A percentile compares a stretch with the other conserved stretches of the same genome.
phyloP scores from a whole-genome alignment of 2,113 vertebrate species.

The Amblyornis subalaris region DNA sequence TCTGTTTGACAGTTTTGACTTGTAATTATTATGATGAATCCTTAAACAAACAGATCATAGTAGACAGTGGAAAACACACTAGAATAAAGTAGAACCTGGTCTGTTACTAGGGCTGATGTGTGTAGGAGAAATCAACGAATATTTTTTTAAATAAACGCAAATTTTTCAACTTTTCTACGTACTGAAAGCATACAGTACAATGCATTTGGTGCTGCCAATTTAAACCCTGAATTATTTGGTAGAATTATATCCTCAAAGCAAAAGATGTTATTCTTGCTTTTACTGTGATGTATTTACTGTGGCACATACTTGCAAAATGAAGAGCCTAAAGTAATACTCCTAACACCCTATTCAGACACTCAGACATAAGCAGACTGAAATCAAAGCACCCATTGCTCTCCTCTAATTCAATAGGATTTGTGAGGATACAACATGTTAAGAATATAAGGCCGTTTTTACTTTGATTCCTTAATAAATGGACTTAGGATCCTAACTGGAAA shows the following conservation, averaged over 20 bases:
- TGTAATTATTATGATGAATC: slow-evolving; percentile 31
- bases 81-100: background rate
- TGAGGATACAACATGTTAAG: background rate
- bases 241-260: background rate
- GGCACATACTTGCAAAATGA: background rate
- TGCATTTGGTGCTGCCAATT: background rate
- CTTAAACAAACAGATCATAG: slow-evolving; percentile 28
- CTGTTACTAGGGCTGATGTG: background rate
- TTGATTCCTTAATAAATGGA: slow-evolving; percentile 43
- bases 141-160: background rate
- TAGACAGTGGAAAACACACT: background rate
- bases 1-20: slow-evolving; percentile 28
- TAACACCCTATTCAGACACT: slow-evolving; percentile 38
- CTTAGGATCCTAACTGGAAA: slow-evolving; percentile 8
- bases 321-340: background rate
- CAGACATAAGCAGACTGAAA: background rate
- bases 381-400: slow-evolving; percentile 11
- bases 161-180: background rate
- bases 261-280: background rate
- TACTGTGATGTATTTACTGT: background rate
- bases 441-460: slow-evolving; percentile 31
- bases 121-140: background rate
- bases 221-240: background rate
- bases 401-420: slow-evolving; percentile 41
- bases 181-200: background rate